Conservation (phyloP, 2,113 vertebrate species). For the Paedocypris sp. region DNA sequence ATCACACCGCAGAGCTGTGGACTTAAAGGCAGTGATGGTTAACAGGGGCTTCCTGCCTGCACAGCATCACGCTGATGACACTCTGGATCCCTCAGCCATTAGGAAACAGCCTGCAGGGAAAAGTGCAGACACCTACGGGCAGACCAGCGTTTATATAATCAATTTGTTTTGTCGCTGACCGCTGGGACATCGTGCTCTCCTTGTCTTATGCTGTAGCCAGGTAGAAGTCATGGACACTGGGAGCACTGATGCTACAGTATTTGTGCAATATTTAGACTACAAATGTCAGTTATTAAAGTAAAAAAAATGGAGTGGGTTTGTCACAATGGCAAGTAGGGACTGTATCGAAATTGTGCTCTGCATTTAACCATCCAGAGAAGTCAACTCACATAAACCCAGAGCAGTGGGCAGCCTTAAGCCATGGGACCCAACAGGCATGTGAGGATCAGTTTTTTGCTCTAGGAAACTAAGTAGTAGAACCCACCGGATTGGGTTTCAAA, state of each 20-base stretch:
- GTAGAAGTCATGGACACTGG: constrained; percentile 42
- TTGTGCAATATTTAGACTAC: no score
- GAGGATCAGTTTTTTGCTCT: no score
- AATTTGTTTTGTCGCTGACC: constrained; percentile 50
- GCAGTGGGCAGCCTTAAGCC: no score
- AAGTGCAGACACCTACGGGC: constrained; percentile 42
- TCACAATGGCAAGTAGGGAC: no score
- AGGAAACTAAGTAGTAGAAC: no score
- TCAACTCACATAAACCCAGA: no score
- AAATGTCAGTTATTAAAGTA: no score
- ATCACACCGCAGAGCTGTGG: not conserved
- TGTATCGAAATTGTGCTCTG: no score
- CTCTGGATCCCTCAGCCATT: constrained; percentile 44
- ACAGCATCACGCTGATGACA: constrained; percentile 33
- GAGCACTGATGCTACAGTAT: not conserved
- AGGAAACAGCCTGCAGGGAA: constrained; percentile 47
- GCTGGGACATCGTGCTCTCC: constrained; percentile 21
- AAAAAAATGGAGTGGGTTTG: no score
- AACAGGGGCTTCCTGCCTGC: constrained; percentile 3
- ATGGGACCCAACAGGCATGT: no score
- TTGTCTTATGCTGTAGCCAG: constrained; percentile 35
- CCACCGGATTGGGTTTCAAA: no score
- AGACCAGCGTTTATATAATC: constrained; percentile 51
- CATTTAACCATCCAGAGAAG: no score
- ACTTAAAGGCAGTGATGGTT: constrained; percentile 4